phyloP scores from a whole-genome alignment of 2,113 vertebrate species.

The Gymnogyps californianus region DNA sequence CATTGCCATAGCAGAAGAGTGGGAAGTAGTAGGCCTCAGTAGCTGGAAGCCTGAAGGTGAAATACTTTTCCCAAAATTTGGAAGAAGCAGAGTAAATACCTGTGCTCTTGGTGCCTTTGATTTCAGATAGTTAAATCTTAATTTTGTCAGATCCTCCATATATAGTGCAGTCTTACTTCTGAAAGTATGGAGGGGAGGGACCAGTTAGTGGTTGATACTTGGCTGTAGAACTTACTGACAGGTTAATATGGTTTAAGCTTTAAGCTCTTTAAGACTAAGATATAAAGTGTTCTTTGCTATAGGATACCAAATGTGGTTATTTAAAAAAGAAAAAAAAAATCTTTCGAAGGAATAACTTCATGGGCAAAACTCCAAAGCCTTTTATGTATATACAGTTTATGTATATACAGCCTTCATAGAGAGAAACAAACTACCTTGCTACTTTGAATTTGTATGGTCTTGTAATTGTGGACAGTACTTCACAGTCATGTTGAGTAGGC shows the following conservation, averaged over 20 bases:
- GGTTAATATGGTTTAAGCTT: background rate
- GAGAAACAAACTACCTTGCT: background rate
- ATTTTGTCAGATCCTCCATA: background rate
- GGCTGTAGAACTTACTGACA: background rate
- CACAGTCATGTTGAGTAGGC: background rate
- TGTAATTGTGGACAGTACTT: background rate
- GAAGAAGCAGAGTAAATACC: background rate
- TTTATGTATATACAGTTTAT: background rate
- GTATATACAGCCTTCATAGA: background rate
- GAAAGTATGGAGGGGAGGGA: background rate
- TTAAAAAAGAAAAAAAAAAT: background rate
- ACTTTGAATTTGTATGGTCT: background rate
- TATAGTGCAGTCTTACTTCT: background rate
- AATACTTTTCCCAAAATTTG: background rate
- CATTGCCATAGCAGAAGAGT: background rate
- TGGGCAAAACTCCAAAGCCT: background rate
- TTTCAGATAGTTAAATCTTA: background rate
- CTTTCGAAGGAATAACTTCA: background rate
- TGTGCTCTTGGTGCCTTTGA: background rate
- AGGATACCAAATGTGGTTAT: background rate
- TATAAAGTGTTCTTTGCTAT: background rate
- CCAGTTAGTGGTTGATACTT: background rate
- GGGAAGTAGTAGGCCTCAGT: background rate
- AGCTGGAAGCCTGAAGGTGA: background rate
- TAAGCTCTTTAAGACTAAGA: background rate